These are phyloP conservation scores for Silurus glanis DNA, from an alignment of 2,113 vertebrate species.

Conservation along the genomic window DNA sequence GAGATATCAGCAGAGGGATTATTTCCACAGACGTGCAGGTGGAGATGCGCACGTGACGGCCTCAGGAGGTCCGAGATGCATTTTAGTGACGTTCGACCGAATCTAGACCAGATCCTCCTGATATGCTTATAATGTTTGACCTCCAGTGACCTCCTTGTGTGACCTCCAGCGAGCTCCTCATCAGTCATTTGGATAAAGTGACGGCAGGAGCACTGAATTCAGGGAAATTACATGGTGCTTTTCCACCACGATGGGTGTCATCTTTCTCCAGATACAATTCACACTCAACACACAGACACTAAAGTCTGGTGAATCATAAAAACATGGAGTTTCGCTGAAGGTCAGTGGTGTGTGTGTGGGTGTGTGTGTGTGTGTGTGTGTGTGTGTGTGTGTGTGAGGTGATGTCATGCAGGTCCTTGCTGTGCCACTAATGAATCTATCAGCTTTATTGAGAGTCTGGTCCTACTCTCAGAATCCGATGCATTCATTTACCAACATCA, in stretches of 20 bases:
- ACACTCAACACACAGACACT: neutral
- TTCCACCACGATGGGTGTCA: neutral
- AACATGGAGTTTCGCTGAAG: neutral
- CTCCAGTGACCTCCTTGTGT: neutral
- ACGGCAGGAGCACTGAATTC: neutral
- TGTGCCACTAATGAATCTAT: neutral
- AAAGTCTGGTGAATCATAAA: neutral
- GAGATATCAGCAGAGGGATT: neutral
- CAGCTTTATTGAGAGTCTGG: neutral
- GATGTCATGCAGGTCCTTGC: conserved; percentile 7
- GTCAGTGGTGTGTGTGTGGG: neutral
- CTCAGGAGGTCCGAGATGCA: neutral
- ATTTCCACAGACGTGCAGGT: neutral
- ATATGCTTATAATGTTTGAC: neutral
- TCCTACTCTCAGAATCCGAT: conserved; percentile 6
- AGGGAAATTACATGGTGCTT: neutral
- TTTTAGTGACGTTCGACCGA: neutral
- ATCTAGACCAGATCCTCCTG: neutral
- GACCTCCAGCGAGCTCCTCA: neutral
- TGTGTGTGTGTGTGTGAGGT: neutral
- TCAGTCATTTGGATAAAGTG: neutral
- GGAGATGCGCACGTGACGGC: neutral
- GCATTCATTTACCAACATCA: conserved; percentile 38
- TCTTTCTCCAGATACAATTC: neutral
- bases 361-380: neutral